Base-by-base conservation (phyloP, 2,113 vertebrate genomes). In the Dasypus novemcinctus region DNA sequence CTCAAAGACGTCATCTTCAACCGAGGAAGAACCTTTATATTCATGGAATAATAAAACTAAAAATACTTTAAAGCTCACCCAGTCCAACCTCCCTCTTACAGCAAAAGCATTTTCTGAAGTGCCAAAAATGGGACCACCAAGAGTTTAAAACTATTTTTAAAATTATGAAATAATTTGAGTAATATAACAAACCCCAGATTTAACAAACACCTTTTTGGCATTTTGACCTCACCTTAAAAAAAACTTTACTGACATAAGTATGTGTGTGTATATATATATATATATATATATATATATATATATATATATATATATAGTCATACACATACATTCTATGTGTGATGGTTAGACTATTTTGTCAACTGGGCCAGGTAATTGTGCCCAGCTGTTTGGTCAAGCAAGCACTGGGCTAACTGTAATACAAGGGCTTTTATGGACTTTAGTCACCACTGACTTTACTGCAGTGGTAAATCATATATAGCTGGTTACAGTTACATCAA, bases 1-100 rank as follows among this genome's bases (percentile, higher is more conserved):
- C 59, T 84, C 54, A 91, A 82, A 85, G 41, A 96, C 63, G n/a
- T 80, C 79, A 71, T 89, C 36, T 84, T 80, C 20, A n/a, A 36
- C 72, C 68, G 13, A 79, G 61, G 86, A 81, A 94, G 31, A 10
- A 3, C 31, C 74, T 89, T 79, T 87, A n/a, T 89, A 90, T 71
- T 87, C 64, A 78, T 36, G 31, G 57, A 87, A 78, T 78, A 90
- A 78, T 66, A 66, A 93, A 90, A 93, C 61, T 95, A 83, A 90
- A 79, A 93, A 63, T 76, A 84, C 25, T n/a, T 87, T 90, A 78
- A 76, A 68, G 18, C 17, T 93, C 11, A 17, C 14, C 41, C 25
- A 79, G n/a, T 20, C 41, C 25, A 61, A 12, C 10, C 25, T 91
- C n/a, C 38, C 87, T 93, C n/a, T 23, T 49, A 90, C 18, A 57